Percentiles rank a stretch among this genome's conserved stretches.
phyloP scores from a whole-genome alignment of 2,797 vertebrate species.

The Mus spretus region DNA sequence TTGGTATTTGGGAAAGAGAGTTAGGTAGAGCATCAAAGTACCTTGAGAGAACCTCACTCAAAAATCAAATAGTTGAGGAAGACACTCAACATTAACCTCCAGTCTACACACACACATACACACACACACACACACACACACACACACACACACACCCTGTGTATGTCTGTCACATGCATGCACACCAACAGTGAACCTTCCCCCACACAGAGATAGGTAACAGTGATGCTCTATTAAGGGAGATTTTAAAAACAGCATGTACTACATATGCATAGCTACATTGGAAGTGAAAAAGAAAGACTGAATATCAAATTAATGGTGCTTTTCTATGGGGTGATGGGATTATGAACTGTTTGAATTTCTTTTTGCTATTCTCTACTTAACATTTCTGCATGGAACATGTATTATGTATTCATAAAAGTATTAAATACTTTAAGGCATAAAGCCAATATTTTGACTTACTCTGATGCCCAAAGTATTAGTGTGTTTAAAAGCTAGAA shows the following conservation, averaged over 20 bases:
- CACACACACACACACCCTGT: neutral
- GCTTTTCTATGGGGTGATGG: neutral
- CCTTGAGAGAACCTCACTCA: neutral
- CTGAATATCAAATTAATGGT: slow-evolving; percentile 37
- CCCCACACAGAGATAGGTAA: neutral
- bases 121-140: neutral
- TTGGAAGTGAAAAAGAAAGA: slow-evolving; percentile 51
- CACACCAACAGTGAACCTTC: neutral
- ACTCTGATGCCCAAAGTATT: slow-evolving; percentile 32
- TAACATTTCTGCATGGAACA: slow-evolving; percentile 45
- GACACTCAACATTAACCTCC: neutral
- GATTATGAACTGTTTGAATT: slow-evolving; percentile 63
- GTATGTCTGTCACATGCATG: neutral
- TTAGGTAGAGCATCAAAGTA: neutral
- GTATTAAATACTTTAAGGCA: slow-evolving; percentile 58
- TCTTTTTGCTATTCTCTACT: slow-evolving; percentile 50
- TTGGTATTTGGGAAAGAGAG: neutral
- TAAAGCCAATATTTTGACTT: slow-evolving; percentile 74
- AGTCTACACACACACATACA: neutral
- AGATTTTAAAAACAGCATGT: slow-evolving; percentile 45
- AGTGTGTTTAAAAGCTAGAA: slow-evolving; percentile 48
- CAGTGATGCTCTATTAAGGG: slow-evolving; percentile 37
- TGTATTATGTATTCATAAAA: slow-evolving; percentile 51
- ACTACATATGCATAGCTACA: neutral
- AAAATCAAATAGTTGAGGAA: neutral